Evolutionary conservation across 1,140 invertebrate species (phyloP).

Genomic region (Sitobion miscanthi): DNA sequence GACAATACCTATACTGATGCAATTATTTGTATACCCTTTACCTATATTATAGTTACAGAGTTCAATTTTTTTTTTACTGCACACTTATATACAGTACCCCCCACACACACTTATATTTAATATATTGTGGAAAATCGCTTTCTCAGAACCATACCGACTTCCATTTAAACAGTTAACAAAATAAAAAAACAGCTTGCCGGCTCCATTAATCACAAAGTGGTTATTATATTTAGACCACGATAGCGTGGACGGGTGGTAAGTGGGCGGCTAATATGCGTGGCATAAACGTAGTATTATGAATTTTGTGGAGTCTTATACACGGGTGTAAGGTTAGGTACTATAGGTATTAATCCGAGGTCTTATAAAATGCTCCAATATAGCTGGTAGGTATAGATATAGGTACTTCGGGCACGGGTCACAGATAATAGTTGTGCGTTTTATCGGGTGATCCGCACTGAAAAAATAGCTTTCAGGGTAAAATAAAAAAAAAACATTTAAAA

Average conservation of each 20-base stretch:
- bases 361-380: neutral
- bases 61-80: neutral
- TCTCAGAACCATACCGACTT: neutral
- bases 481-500: neutral
- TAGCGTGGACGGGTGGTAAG: neutral
- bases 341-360: neutral
- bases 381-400: neutral
- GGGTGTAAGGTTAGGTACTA: neutral
- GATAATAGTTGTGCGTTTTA: neutral
- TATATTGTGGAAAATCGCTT: slow-evolving; percentile 28
- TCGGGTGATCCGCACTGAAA: neutral
- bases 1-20: neutral
- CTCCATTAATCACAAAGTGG: slow-evolving; percentile 30
- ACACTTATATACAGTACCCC: no score
- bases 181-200: neutral
- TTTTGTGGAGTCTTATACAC: neutral
- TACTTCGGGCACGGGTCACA: neutral
- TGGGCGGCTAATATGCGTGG: neutral
- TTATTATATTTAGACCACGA: slow-evolving; percentile 21
- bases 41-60: neutral
- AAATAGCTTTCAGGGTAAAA: neutral
- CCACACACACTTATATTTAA: neutral
- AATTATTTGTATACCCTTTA: neutral
- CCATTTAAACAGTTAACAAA: neutral
- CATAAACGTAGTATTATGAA: neutral